phyloP scores from a whole-genome alignment of 2,113 vertebrate genomes.

The Dendrocopos noguchii region DNA sequence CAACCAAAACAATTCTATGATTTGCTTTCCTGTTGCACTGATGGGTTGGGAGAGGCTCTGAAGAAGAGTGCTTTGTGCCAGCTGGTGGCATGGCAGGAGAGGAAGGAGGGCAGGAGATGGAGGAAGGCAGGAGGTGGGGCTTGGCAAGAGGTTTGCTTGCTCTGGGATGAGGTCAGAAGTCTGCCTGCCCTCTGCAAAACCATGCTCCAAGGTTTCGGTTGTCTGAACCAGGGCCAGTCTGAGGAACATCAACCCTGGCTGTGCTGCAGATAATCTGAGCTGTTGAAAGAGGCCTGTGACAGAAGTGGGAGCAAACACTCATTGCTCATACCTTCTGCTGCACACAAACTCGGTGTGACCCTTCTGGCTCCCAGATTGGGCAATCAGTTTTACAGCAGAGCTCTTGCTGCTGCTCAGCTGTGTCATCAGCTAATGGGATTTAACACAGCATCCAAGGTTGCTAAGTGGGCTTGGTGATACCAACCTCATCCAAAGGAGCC shows the following conservation, averaged over 20 bases:
- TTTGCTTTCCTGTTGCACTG: neutral
- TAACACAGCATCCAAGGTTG: neutral
- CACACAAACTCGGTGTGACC: neutral
- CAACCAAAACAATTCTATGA: no score
- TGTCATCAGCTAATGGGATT: neutral
- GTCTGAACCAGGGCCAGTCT: neutral
- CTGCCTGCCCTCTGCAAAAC: neutral
- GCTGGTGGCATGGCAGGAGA: neutral
- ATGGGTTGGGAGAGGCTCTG: neutral
- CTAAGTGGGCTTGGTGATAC: neutral
- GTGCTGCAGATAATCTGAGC: neutral
- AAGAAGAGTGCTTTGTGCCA: neutral
- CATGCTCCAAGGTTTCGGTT: rapidly evolving
- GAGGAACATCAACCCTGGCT: neutral
- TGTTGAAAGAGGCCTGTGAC: neutral
- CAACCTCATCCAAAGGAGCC: neutral
- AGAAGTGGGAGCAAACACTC: rapidly evolving
- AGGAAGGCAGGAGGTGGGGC: neutral
- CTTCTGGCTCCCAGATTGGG: neutral
- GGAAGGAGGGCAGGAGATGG: neutral
- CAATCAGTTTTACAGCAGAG: neutral
- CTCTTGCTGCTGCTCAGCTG: neutral
- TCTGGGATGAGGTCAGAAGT: neutral
- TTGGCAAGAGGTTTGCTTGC: neutral
- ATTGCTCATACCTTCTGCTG: neutral